Percentiles rank a stretch among this genome's conserved stretches.
phyloP scores from a whole-genome alignment of 2,888 invertebrate genomes.

The Napeogenes sylphis region DNA sequence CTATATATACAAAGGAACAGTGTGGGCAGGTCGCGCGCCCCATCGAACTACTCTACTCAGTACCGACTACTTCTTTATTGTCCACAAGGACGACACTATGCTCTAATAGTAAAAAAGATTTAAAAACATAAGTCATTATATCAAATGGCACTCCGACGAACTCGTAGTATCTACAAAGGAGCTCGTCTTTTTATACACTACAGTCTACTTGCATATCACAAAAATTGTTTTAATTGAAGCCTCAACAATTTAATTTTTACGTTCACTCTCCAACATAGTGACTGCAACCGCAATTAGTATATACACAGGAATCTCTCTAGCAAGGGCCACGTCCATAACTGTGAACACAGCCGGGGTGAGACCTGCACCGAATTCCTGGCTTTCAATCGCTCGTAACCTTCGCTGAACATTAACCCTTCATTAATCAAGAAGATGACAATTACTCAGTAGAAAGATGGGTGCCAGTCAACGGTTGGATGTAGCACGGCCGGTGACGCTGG shows the following conservation, averaged over 20 bases:
- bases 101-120: conserved; percentile 51
- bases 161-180: conserved; percentile 43
- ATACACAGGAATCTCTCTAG: conserved; percentile 56
- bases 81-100: conserved; percentile 57
- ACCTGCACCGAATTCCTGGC: conserved; percentile 35
- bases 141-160: conserved; percentile 67
- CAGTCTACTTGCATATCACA: conserved; percentile 71
- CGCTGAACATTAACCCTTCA: conserved; percentile 36
- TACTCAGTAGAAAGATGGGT: conserved; percentile 77
- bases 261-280: conserved; percentile 39
- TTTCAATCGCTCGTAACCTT: conserved; percentile 35
- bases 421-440: conserved; percentile 33
- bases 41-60: conserved; percentile 34
- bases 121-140: conserved; percentile 53
- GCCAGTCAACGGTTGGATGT: conserved; percentile 73
- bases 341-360: conserved; percentile 29
- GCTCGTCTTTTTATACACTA: conserved; percentile 46
- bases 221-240: conserved; percentile 68
- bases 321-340: conserved; percentile 36
- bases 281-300: conserved; percentile 40
- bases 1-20: conserved; percentile 46
- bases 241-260: conserved; percentile 53
- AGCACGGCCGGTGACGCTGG: conserved; percentile 53
- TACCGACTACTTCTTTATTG: conserved; percentile 52
- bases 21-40: conserved; percentile 32